Conservation (phyloP, 2,113 vertebrate species). For the Corythaeola cristata region DNA sequence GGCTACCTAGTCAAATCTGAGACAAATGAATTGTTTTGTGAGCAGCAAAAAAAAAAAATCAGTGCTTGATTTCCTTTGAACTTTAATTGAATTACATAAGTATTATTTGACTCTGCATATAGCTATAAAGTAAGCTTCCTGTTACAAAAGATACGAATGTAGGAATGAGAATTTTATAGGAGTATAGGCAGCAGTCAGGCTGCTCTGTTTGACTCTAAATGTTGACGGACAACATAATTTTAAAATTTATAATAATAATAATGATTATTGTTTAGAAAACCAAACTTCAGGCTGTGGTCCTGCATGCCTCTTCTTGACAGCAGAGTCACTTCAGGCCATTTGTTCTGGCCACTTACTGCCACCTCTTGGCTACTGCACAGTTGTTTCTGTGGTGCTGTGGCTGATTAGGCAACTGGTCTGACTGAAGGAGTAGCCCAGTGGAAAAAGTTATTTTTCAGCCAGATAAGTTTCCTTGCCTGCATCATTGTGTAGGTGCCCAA, state of each 20-base stretch:
- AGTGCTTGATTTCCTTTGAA: background rate
- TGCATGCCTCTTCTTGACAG: background rate
- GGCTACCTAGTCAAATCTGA: background rate
- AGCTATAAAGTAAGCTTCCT: background rate
- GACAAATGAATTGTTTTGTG: background rate
- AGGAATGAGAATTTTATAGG: background rate
- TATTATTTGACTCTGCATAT: background rate
- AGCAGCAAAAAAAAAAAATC: background rate
- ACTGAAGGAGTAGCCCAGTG: background rate
- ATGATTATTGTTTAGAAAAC: background rate
- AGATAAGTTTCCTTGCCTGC: background rate
- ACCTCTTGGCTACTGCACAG: background rate
- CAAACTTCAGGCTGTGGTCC: background rate
- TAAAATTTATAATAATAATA: no score
- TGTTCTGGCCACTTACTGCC: background rate
- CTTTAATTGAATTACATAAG: background rate
- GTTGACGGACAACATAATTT: background rate
- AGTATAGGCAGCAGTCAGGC: background rate
- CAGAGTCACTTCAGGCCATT: background rate
- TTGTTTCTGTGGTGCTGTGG: background rate
- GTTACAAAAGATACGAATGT: background rate
- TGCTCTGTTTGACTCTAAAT: background rate
- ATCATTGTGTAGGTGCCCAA: background rate
- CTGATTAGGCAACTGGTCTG: background rate
- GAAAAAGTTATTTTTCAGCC: background rate